These are phyloP conservation scores for Tupaia tana DNA, from an alignment of 2,113 vertebrate species.

Conservation along the genomic window DNA sequence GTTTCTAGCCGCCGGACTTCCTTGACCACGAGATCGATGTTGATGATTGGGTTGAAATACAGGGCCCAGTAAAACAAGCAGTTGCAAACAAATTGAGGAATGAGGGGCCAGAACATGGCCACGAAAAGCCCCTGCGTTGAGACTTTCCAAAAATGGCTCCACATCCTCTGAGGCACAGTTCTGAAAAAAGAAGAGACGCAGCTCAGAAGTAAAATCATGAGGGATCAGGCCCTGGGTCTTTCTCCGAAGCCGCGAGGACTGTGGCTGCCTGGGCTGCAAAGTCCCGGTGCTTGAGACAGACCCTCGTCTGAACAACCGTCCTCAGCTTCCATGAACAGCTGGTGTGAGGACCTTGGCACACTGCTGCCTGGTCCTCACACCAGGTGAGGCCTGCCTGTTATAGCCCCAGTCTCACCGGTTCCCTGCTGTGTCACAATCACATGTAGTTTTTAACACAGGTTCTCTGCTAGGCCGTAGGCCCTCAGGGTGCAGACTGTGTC, in stretches of 20 bases:
- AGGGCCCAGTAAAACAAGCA: constrained; percentile 97
- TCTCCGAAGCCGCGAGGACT: accelerated
- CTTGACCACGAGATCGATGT: constrained; percentile 95
- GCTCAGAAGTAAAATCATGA: not conserved
- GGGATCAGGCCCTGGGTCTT: not conserved
- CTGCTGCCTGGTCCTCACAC: not conserved
- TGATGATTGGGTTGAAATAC: constrained; percentile 96
- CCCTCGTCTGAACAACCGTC: not conserved
- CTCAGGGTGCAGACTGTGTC: not conserved
- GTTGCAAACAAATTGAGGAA: constrained; percentile 96
- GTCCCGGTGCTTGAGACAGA: accelerated
- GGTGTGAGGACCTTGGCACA: not conserved
- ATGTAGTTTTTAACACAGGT: not conserved
- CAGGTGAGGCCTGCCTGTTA: accelerated
- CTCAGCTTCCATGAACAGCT: not conserved
- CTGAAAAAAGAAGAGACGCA: constrained; percentile 83
- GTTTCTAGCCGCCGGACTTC: constrained; percentile 92
- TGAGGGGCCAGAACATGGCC: constrained; percentile 94
- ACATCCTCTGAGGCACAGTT: constrained; percentile 91
- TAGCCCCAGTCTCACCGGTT: not conserved
- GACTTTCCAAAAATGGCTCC: constrained; percentile 95
- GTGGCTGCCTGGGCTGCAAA: not conserved
- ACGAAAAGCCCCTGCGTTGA: constrained; percentile 92
- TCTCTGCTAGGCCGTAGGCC: not conserved
- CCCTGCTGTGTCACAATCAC: accelerated